Conservation (phyloP, 2,113 vertebrate species). For the Lepus americanus region DNA sequence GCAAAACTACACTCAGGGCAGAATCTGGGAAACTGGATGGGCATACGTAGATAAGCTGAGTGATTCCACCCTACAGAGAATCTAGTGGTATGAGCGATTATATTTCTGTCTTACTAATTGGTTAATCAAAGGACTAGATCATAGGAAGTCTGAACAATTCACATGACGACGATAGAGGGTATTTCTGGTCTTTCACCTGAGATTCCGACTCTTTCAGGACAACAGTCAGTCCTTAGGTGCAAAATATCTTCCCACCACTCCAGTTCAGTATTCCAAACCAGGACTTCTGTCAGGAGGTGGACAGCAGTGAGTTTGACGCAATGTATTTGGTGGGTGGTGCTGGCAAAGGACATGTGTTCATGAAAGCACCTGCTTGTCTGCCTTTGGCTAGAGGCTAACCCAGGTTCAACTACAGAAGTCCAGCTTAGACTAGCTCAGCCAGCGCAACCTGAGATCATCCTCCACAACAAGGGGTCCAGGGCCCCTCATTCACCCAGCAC, state of each 20-base stretch:
- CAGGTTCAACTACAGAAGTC: background rate
- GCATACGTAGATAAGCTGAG: background rate
- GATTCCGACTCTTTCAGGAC: background rate
- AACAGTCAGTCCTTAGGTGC: background rate
- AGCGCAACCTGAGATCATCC: background rate
- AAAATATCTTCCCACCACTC: background rate
- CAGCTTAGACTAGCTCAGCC: fast-evolving
- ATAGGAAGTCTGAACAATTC: background rate
- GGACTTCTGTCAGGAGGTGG: background rate
- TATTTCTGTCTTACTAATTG: background rate
- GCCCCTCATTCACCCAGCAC: background rate
- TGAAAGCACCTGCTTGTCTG: background rate
- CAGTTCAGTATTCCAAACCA: background rate
- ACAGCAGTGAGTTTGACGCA: background rate
- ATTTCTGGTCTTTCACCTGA: background rate
- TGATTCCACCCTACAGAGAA: background rate
- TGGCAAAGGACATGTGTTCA: background rate
- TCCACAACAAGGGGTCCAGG: background rate
- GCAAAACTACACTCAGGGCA: background rate
- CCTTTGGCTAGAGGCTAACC: background rate
- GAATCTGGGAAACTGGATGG: background rate
- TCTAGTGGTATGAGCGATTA: background rate
- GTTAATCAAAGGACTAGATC: background rate
- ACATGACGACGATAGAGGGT: fast-evolving
- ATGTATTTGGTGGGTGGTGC: background rate